phyloP scores from a whole-genome alignment of 1,140 invertebrate genomes.

The Trachymyrmex cornetzi region DNA sequence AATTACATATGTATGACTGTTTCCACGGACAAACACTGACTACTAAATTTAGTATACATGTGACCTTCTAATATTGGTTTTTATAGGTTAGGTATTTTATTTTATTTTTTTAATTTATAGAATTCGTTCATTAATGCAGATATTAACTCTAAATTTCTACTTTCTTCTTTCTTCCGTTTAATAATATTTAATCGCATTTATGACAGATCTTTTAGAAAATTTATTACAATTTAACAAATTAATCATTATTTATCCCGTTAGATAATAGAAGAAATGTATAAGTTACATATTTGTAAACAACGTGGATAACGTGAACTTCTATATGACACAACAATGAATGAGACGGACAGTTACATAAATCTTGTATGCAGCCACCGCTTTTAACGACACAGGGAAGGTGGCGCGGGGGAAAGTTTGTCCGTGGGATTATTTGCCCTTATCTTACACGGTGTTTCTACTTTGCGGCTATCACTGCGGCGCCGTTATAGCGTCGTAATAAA shows the following conservation, averaged over 20 bases:
- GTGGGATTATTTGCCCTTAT: constrained; percentile 69
- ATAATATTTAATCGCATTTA: not conserved
- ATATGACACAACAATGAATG: constrained; percentile 31
- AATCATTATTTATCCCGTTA: not conserved
- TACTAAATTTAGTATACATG: too few species aligned
- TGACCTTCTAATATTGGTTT: too few species aligned
- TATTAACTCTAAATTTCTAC: not conserved
- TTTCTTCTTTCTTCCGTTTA: too few species aligned
- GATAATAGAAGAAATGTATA: not conserved
- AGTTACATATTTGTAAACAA: constrained; percentile 18
- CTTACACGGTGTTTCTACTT: constrained; percentile 56
- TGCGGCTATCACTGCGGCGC: constrained; percentile 54
- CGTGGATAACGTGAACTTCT: constrained; percentile 38
- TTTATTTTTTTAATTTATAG: too few species aligned
- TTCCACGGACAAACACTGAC: too few species aligned
- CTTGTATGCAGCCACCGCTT: constrained; percentile 30
- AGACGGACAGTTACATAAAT: constrained; percentile 63
- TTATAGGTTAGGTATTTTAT: too few species aligned
- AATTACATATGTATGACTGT: too few species aligned
- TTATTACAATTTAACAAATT: constrained; percentile 13
- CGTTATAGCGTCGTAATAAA: constrained; percentile 71
- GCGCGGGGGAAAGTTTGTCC: constrained; percentile 25
- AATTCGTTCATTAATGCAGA: not conserved
- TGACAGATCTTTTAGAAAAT: not conserved
- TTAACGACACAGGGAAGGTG: not conserved